Evolutionary conservation across 2,888 invertebrate species (phyloP).

Genomic region (Bellardia pandia): DNA sequence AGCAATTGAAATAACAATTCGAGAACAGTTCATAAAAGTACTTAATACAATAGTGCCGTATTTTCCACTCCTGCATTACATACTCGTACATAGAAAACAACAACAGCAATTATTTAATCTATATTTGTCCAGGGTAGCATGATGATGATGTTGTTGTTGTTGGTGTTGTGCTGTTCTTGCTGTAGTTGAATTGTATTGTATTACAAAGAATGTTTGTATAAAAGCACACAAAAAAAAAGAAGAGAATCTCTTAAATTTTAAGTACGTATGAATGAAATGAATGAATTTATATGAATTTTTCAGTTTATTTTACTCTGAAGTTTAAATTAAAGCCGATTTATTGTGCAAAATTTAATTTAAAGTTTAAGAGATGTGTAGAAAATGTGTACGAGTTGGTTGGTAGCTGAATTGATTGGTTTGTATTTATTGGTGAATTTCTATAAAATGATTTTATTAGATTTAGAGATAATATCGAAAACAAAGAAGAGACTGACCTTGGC

Average conservation of each 20-base stretch:
- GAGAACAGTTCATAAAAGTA: too few relatives aligned
- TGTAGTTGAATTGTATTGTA: background rate
- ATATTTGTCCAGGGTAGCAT: constrained; percentile 24
- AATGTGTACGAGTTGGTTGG: background rate
- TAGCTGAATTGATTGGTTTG: background rate
- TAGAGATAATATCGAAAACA: too few relatives aligned
- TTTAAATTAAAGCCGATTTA: background rate
- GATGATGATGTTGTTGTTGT: constrained; percentile 11
- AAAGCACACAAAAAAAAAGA: background rate
- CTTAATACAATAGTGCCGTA: too few relatives aligned
- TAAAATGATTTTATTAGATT: too few relatives aligned
- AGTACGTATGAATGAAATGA: background rate
- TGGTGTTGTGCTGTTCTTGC: background rate
- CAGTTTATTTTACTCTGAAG: background rate
- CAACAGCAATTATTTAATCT: constrained; percentile 19
- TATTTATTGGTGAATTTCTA: too few relatives aligned
- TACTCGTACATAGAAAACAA: background rate
- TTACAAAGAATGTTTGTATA: background rate
- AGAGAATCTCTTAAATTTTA: background rate
- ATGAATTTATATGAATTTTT: background rate
- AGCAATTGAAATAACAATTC: too few relatives aligned
- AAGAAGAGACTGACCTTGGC: too few relatives aligned
- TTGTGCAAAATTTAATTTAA: background rate
- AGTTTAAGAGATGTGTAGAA: background rate
- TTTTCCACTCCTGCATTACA: too few relatives aligned